phyloP scores from a whole-genome alignment of 2,888 invertebrate species.

The Chymomyza caudatula region DNA sequence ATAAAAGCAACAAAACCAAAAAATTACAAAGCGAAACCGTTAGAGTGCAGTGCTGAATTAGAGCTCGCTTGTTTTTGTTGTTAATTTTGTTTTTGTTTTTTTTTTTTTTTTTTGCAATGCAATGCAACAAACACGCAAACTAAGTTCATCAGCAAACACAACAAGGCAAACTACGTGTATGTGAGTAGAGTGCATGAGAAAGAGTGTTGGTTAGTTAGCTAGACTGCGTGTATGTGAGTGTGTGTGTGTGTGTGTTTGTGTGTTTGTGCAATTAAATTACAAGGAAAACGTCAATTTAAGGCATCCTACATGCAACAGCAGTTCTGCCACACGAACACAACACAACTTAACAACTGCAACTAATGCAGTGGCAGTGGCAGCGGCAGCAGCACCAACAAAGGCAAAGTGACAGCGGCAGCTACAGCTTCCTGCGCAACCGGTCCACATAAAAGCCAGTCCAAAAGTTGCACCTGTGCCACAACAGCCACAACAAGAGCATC shows the following conservation, averaged over 20 bases:
- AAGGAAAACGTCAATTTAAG: conserved; percentile 8
- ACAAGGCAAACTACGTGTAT: conserved; percentile 5
- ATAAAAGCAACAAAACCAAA: too few species aligned
- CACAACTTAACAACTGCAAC: background rate
- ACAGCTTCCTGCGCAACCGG: conserved; percentile 73
- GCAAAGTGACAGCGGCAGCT: conserved; percentile 7
- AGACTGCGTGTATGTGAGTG: conserved; percentile 14
- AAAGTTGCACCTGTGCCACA: conserved; percentile 28
- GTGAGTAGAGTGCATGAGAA: too few species aligned
- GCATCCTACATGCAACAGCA: conserved; percentile 8
- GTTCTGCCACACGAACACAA: background rate
- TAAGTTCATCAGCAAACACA: conserved; percentile 28
- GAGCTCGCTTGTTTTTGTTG: background rate
- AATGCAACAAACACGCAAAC: conserved; percentile 13
- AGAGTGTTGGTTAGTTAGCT: background rate
- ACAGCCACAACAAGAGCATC: conserved; percentile 1
- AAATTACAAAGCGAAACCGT: too few species aligned
- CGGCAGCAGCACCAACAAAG: conserved; percentile 11
- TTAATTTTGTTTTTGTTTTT: background rate
- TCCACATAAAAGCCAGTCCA: conserved; percentile 36
- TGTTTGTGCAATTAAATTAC: background rate
- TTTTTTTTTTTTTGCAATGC: conserved; percentile 8
- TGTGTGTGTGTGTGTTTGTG: background rate
- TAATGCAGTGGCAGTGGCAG: background rate
- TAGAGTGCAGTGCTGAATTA: too few species aligned